These are phyloP conservation scores for Phyllotreta striolata DNA, from an alignment of 2,888 invertebrate genomes.

Conservation along the genomic window DNA sequence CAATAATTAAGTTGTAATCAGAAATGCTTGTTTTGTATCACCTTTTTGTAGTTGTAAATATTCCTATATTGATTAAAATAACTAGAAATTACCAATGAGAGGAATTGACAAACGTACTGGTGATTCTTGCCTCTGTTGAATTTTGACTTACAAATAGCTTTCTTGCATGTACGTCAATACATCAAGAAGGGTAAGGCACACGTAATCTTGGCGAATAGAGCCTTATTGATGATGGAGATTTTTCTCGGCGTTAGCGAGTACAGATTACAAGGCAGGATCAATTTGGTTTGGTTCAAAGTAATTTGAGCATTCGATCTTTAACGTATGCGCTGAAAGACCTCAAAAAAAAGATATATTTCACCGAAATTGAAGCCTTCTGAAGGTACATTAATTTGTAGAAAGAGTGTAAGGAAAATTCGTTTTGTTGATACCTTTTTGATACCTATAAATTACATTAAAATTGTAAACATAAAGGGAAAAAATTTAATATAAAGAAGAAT, in stretches of 20 bases:
- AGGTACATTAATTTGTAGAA: too few relatives aligned
- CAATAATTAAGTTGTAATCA: too few relatives aligned
- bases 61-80: constrained; percentile 3
- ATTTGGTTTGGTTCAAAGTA: constrained; percentile 18
- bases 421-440: too few relatives aligned
- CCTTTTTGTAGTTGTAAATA: too few relatives aligned
- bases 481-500: too few relatives aligned
- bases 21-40: too few relatives aligned
- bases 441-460: too few relatives aligned
- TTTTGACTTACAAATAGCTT: constrained; percentile 28
- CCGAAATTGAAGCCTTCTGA: too few relatives aligned
- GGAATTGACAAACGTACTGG: too few relatives aligned
- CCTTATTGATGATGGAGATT: constrained; percentile 32
- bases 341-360: constrained; percentile 3
- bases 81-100: too few relatives aligned
- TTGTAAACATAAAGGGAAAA: too few relatives aligned
- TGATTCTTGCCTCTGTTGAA: constrained; percentile 7
- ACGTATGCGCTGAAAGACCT: constrained; percentile 14
- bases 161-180: constrained; percentile 26
- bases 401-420: too few relatives aligned
- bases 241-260: constrained; percentile 29
- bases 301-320: constrained; percentile 17
- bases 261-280: constrained; percentile 28
- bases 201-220: constrained; percentile 20
- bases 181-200: constrained; percentile 7